These are phyloP conservation scores for Sarcophaga carnaria DNA, from an alignment of 2,888 invertebrate species.

Conservation along the genomic window DNA sequence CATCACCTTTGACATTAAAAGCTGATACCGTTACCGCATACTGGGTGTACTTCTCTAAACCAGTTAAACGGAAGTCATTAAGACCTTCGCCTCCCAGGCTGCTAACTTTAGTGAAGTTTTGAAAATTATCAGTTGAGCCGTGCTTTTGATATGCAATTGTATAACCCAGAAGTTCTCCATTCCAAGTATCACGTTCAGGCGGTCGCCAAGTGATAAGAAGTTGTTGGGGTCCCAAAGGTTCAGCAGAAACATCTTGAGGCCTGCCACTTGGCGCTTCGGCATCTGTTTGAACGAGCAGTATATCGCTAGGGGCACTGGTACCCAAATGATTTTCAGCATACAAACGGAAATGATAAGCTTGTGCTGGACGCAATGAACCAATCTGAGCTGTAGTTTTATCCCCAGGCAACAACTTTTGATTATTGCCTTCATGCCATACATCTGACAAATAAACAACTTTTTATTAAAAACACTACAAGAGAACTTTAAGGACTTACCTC, in stretches of 20 bases:
- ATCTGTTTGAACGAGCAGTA: conserved; percentile 83
- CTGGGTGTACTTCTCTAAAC: conserved; percentile 89
- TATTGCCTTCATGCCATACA: conserved; percentile 84
- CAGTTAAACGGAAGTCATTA: conserved; percentile 85
- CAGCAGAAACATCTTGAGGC: conserved; percentile 86
- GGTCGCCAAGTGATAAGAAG: conserved; percentile 89
- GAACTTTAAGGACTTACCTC: conserved; percentile 79
- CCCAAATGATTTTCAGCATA: conserved; percentile 86
- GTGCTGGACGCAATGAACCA: conserved; percentile 84
- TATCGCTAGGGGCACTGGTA: conserved; percentile 84
- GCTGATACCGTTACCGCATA: conserved; percentile 91
- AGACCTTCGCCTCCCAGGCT: conserved; percentile 83
- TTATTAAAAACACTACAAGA: too few relatives aligned
- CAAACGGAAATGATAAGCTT: conserved; percentile 84
- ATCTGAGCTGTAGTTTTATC: conserved; percentile 83
- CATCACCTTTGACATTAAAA: conserved; percentile 90
- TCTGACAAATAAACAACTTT: conserved; percentile 76
- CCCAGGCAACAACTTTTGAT: conserved; percentile 83
- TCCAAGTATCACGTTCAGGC: conserved; percentile 88
- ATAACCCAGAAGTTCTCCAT: conserved; percentile 89
- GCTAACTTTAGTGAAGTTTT: conserved; percentile 80
- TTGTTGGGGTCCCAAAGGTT: conserved; percentile 87
- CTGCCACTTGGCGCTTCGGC: conserved; percentile 87
- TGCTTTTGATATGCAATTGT: conserved; percentile 84
- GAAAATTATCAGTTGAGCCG: conserved; percentile 79